These are phyloP conservation scores for Hyposoter dolosus DNA, from an alignment of 2,888 invertebrate genomes.

Conservation along the genomic window DNA sequence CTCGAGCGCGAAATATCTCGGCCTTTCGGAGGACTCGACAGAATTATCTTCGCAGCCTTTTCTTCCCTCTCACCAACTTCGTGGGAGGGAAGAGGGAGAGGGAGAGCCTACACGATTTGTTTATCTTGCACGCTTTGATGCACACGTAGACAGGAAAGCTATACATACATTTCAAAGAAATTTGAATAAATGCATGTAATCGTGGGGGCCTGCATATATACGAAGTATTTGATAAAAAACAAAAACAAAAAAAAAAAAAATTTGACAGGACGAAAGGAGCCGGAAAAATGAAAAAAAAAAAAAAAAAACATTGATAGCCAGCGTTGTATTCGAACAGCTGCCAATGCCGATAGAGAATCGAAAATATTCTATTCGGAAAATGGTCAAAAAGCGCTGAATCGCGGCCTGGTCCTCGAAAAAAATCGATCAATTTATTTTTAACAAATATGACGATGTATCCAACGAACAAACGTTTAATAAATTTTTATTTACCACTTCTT, in stretches of 20 bases:
- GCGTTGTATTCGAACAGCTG: too few relatives aligned
- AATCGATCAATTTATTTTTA: too few relatives aligned
- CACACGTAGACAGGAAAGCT: slow-evolving; percentile 29
- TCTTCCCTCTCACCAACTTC: neutral
- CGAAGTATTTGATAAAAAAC: neutral
- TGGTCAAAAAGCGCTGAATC: too few relatives aligned
- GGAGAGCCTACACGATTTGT: slow-evolving; percentile 49
- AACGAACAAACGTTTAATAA: too few relatives aligned
- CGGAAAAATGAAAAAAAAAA: neutral
- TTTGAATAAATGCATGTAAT: neutral
- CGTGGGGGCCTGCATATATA: neutral
- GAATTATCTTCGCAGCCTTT: slow-evolving; percentile 51
- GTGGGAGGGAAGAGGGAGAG: neutral
- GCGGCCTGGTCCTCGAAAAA: too few relatives aligned
- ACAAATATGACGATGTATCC: too few relatives aligned
- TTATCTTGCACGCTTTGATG: slow-evolving; percentile 60
- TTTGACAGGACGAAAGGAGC: neutral
- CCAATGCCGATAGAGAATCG: too few relatives aligned
- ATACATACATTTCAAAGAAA: neutral
- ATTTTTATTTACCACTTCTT: neutral
- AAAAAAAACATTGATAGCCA: too few relatives aligned
- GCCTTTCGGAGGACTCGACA: slow-evolving; percentile 44
- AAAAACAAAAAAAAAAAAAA: neutral
- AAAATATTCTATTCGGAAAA: too few relatives aligned
- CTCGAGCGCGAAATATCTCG: slow-evolving; percentile 39